Evolutionary conservation across 2,888 invertebrate genomes (phyloP), one percentile per base, ranked within the genome.

Genomic region (Coecobrya sp.): DNA sequence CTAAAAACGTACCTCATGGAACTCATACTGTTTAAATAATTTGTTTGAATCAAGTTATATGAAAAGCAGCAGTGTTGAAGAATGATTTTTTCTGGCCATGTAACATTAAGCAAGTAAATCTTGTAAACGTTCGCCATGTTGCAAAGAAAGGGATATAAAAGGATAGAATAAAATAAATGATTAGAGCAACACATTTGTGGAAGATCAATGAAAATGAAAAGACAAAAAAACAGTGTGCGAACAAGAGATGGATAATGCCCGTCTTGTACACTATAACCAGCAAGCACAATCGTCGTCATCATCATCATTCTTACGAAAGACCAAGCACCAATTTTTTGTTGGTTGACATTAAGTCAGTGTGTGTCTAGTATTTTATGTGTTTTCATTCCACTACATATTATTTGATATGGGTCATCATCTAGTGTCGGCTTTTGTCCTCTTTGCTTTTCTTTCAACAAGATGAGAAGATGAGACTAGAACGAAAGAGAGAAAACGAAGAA

Each of bases 381-480:
- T 52, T 79, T 85, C 81, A 81, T 82, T 82, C 79, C 87, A 55
- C 52, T 49, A 76, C 76, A 73, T 76, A 55, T 59, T 70, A 86
- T 70, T 70, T 52, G 86, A 70, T 70, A 70, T 76, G 86, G 86
- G 86, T 59, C 86, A 86, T 86, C 76, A 76, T 76, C 36, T 59
- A 55, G 30, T 86, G 86, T 86, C 70, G 76, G 73, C 86, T 76
- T 86, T 73, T 86, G 68, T 73, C 73, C 49, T 84, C 11, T 86
- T n/a, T 52, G 25, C 49, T 25, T 76, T 76, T 68, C 30, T 62
- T 59, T 36, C 59, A 55, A 62, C 36, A 42, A 36, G 36, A 70
- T 13, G 49, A 25, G 25, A 76, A 76, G 49, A 45, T n/a, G 10
- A 11, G 11, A 68, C 36, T 13, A 70, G 42, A 42, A 42, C 0